A percentile compares a stretch with the other conserved stretches of the same genome.
Evolutionary conservation across 2,113 vertebrate species (phyloP).

Genomic region (Gobius niger): DNA sequence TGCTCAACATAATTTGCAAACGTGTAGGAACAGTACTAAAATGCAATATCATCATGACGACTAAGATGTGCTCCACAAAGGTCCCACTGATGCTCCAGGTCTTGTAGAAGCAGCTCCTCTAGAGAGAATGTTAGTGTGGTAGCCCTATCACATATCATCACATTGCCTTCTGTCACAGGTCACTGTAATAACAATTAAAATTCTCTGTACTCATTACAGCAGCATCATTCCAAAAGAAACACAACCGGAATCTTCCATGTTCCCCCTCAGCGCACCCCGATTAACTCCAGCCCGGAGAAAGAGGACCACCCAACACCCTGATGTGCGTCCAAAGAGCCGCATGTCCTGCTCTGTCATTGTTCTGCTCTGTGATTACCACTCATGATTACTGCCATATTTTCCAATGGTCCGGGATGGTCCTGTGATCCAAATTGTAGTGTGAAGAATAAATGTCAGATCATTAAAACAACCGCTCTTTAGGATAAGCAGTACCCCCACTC

Average conservation of each 20-base stretch:
- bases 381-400: constrained; percentile 66
- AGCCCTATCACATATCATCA: too few relatives aligned
- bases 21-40: too few relatives aligned
- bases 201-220: too few relatives aligned
- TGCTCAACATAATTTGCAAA: too few relatives aligned
- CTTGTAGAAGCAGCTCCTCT: too few relatives aligned
- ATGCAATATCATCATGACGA: too few relatives aligned
- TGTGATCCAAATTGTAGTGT: constrained; percentile 64
- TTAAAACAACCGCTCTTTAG: constrained; percentile 48
- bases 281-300: constrained; percentile 48
- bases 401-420: constrained; percentile 44
- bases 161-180: too few relatives aligned
- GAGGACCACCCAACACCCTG: constrained; percentile 61
- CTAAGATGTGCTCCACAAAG: too few relatives aligned
- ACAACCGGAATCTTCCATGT: constrained; percentile 26
- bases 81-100: too few relatives aligned
- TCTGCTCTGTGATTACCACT: constrained; percentile 47
- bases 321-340: constrained; percentile 34
- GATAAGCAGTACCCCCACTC: constrained; percentile 37
- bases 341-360: constrained; percentile 28
- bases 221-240: constrained; percentile 14
- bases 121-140: too few relatives aligned
- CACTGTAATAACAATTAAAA: too few relatives aligned
- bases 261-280: constrained; percentile 17
- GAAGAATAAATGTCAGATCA: constrained; percentile 60